These are phyloP conservation scores for Laupala kohalensis DNA, from an alignment of 1,140 invertebrate species.

Conservation along the genomic window DNA sequence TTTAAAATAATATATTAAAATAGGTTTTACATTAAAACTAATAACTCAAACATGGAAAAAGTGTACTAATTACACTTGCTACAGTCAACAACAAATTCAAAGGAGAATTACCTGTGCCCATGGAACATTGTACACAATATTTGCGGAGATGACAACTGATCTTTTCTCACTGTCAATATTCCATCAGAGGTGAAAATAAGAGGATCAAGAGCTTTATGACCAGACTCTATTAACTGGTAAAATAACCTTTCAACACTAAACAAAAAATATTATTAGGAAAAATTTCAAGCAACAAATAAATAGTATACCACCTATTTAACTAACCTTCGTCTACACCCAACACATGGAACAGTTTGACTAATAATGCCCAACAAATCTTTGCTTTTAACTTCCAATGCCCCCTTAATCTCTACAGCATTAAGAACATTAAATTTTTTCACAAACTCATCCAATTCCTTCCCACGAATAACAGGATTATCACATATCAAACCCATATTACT, in stretches of 20 bases:
- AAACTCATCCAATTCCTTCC: slow-evolving; percentile 73
- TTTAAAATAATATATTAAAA: neutral
- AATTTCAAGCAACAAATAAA: neutral
- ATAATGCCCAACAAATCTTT: slow-evolving; percentile 69
- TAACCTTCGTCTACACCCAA: slow-evolving; percentile 79
- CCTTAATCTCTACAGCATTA: slow-evolving; percentile 60
- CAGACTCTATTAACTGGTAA: slow-evolving; percentile 64
- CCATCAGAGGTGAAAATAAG: slow-evolving; percentile 52
- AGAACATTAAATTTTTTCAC: slow-evolving; percentile 62
- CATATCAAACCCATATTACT: slow-evolving; percentile 65
- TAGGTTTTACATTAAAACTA: neutral
- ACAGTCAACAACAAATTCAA: neutral
- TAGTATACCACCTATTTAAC: neutral
- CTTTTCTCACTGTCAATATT: slow-evolving; percentile 59
- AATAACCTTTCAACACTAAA: slow-evolving; percentile 74
- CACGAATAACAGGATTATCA: slow-evolving; percentile 57
- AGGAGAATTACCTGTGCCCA: slow-evolving; percentile 60
- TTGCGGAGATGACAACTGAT: slow-evolving; percentile 60
- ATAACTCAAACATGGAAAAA: neutral
- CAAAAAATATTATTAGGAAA: slow-evolving; percentile 20
- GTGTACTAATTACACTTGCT: neutral
- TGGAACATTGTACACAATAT: slow-evolving; percentile 69
- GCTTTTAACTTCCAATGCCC: slow-evolving; percentile 68
- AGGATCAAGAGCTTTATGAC: slow-evolving; percentile 71
- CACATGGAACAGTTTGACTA: slow-evolving; percentile 79